phyloP scores from a whole-genome alignment of 1,140 invertebrate species.

The Semibalanus balanoides region DNA sequence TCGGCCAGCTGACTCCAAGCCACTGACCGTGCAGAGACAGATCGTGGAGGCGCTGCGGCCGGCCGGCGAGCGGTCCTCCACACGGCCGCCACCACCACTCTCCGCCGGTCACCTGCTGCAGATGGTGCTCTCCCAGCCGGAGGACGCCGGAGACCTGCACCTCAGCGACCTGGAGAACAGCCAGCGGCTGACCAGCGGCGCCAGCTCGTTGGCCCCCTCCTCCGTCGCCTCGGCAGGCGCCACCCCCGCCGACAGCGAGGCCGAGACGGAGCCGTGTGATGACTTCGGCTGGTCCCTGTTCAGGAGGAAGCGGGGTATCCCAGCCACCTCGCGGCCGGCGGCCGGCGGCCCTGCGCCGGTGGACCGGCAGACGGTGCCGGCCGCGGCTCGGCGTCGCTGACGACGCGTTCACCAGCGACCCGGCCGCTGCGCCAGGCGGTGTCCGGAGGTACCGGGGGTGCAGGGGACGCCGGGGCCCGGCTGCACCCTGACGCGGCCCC shows the following conservation, averaged over 20 bases:
- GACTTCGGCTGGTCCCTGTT: neutral
- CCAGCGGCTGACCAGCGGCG: slow-evolving; percentile 12
- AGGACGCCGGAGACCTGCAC: slow-evolving; percentile 11
- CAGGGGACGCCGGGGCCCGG: slow-evolving; percentile 14
- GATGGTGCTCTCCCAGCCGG: neutral
- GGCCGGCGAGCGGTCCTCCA: neutral
- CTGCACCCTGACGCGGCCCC: slow-evolving; percentile 28
- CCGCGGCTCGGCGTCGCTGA: neutral
- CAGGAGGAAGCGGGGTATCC: neutral
- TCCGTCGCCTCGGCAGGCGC: neutral
- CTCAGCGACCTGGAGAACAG: slow-evolving; percentile 16
- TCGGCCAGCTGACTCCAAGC: neutral
- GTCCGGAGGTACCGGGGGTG: no score
- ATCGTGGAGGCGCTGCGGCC: slow-evolving; percentile 1
- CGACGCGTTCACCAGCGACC: neutral
- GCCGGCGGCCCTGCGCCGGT: no score
- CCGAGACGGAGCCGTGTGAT: neutral
- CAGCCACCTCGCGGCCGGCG: no score
- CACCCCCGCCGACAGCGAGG: neutral
- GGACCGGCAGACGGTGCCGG: no score
- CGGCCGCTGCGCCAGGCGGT: no score
- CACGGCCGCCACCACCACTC: no score
- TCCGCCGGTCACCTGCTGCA: neutral
- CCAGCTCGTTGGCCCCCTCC: neutral
- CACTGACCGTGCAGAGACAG: neutral